phyloP scores from a whole-genome alignment of 2,113 vertebrate species.

The Piprites chloris region DNA sequence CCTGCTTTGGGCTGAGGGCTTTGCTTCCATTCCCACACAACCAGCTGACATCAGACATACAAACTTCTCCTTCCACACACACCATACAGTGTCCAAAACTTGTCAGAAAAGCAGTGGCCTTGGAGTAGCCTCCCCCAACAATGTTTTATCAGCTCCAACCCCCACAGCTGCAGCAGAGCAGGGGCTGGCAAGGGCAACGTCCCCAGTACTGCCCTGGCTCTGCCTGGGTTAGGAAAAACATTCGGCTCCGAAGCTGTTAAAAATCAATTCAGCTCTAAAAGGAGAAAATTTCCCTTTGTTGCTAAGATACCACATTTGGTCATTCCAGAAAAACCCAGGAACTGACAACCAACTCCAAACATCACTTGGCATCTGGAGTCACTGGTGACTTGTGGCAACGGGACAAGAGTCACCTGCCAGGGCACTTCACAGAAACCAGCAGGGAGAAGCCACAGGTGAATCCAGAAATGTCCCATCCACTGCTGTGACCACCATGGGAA shows the following conservation, averaged over 20 bases:
- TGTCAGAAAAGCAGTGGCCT: not conserved
- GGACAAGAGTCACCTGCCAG: not conserved
- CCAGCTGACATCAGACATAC: not conserved
- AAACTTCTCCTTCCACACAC: not conserved
- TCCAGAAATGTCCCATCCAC: accelerated
- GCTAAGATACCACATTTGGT: slow-evolving; percentile 52
- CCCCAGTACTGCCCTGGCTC: not conserved
- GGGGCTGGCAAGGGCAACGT: accelerated
- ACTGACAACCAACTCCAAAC: not conserved
- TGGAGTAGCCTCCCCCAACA: not conserved
- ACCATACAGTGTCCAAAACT: accelerated
- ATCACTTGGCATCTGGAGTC: not conserved
- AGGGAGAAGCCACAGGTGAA: not conserved
- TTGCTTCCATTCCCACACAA: not conserved
- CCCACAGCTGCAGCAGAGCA: not conserved
- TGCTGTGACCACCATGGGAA: accelerated
- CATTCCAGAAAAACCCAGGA: slow-evolving; percentile 13
- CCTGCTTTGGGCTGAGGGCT: not conserved
- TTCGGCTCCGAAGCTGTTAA: not conserved
- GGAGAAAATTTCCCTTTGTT: slow-evolving; percentile 37
- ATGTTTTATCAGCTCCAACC: not conserved
- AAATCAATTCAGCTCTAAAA: not conserved
- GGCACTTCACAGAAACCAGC: accelerated
- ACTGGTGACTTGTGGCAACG: accelerated
- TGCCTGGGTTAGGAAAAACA: not conserved